phyloP scores from a whole-genome alignment of 2,113 vertebrate species.

The Lethenteron camtschaticum region DNA sequence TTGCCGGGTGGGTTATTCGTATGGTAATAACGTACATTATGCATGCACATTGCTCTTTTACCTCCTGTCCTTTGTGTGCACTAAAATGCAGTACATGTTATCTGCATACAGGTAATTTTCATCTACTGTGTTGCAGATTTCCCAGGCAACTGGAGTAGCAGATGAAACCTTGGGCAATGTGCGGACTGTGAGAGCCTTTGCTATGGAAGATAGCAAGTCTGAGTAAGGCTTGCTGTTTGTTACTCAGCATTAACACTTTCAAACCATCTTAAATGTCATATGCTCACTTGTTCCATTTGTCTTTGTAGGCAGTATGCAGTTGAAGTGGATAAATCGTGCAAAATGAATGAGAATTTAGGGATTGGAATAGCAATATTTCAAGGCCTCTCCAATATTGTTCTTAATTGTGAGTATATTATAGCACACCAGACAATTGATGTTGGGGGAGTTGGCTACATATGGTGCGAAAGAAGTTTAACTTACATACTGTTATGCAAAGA shows the following conservation, averaged over 20 bases:
- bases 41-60: neutral
- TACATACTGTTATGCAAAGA: no score
- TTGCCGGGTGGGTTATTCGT: no score
- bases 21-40: no score
- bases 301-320: slow-evolving; percentile 32
- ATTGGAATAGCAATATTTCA: slow-evolving; percentile 70
- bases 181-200: slow-evolving; percentile 65
- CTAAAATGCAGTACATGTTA: neutral
- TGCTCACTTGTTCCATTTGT: slow-evolving; percentile 4
- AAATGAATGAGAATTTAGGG: slow-evolving; percentile 50
- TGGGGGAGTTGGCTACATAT: no score
- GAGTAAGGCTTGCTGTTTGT: slow-evolving; percentile 18
- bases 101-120: neutral
- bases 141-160: slow-evolving; percentile 56
- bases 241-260: neutral
- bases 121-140: slow-evolving; percentile 25
- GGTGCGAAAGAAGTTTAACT: no score
- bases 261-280: neutral
- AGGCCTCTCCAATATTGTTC: slow-evolving; percentile 59
- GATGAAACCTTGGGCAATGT: slow-evolving; percentile 70
- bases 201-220: slow-evolving; percentile 55
- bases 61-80: neutral
- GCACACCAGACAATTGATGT: no score
- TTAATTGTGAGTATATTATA: slow-evolving; percentile 50
- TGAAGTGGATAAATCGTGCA: slow-evolving; percentile 47